These are phyloP conservation scores for Hozukius guyotensis DNA, from an alignment of 2,797 vertebrate species.

Conservation along the genomic window DNA sequence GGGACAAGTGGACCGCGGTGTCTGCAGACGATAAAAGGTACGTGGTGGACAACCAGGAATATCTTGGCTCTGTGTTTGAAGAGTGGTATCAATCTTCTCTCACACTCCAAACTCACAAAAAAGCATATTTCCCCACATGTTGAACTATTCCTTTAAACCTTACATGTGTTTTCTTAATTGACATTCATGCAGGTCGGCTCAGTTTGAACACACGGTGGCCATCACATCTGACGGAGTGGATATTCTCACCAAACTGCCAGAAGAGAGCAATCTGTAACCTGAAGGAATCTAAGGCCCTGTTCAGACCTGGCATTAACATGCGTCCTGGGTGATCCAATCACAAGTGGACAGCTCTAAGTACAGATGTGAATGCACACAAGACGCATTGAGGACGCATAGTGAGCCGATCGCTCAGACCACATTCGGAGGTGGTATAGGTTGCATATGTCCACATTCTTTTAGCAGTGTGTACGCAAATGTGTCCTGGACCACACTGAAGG, in stretches of 20 bases:
- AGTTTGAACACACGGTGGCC: constrained; percentile 95
- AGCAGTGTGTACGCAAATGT: too few relatives aligned
- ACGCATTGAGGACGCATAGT: too few relatives aligned
- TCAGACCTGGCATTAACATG: too few relatives aligned
- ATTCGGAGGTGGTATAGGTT: too few relatives aligned
- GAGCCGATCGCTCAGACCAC: too few relatives aligned
- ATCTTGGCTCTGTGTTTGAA: background rate
- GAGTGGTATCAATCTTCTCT: background rate
- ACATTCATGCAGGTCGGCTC: constrained; percentile 84
- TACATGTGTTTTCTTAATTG: background rate
- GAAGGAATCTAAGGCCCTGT: background rate
- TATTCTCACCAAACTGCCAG: constrained; percentile 85
- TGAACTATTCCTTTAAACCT: background rate
- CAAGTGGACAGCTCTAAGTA: too few relatives aligned
- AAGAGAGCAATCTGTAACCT: constrained; percentile 66
- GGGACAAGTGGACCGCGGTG: constrained; percentile 94
- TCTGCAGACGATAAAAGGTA: constrained; percentile 93
- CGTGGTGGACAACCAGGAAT: background rate
- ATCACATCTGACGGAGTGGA: constrained; percentile 90
- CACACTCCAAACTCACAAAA: background rate
- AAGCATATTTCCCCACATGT: background rate
- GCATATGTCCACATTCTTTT: too few relatives aligned
- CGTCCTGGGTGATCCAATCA: too few relatives aligned
- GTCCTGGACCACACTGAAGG: too few relatives aligned
- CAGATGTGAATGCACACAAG: too few relatives aligned